Evolutionary conservation across 2,797 vertebrate species (phyloP).

Genomic region (Vultur gryphus): DNA sequence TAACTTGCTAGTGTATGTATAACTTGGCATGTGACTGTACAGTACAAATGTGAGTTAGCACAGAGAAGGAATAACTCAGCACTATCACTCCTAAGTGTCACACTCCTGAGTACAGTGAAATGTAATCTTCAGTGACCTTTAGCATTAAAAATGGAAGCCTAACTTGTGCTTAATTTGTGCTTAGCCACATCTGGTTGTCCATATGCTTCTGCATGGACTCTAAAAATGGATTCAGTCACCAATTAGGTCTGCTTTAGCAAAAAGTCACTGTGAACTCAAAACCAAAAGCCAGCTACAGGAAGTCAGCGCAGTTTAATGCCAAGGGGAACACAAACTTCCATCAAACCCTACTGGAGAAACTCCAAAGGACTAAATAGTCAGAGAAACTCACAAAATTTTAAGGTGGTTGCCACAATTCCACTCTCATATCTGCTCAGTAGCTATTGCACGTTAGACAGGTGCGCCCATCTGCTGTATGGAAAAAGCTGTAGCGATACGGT

Average conservation of each 20-base stretch:
- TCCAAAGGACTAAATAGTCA: not conserved
- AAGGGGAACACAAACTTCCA: not conserved
- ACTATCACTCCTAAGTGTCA: not conserved
- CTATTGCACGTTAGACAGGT: not conserved
- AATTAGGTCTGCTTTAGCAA: not conserved
- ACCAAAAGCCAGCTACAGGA: not conserved
- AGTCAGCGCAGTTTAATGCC: not conserved
- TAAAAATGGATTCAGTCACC: not conserved
- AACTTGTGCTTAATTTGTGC: not conserved
- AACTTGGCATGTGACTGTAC: not conserved
- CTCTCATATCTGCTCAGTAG: not conserved
- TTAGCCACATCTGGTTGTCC: not conserved
- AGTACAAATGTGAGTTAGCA: not conserved
- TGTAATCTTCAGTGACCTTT: not conserved
- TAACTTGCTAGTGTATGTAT: not conserved
- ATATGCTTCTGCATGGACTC: not conserved
- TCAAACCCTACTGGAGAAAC: not conserved
- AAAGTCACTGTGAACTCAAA: not conserved
- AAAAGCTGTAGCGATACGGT: not conserved
- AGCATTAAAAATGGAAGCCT: not conserved
- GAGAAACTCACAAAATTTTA: not conserved
- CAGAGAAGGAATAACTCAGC: not conserved
- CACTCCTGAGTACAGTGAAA: not conserved
- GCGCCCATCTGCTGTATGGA: too few species aligned
- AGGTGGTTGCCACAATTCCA: not conserved